phyloP scores from a whole-genome alignment of 2,113 vertebrate genomes.

The Natator depressus region DNA sequence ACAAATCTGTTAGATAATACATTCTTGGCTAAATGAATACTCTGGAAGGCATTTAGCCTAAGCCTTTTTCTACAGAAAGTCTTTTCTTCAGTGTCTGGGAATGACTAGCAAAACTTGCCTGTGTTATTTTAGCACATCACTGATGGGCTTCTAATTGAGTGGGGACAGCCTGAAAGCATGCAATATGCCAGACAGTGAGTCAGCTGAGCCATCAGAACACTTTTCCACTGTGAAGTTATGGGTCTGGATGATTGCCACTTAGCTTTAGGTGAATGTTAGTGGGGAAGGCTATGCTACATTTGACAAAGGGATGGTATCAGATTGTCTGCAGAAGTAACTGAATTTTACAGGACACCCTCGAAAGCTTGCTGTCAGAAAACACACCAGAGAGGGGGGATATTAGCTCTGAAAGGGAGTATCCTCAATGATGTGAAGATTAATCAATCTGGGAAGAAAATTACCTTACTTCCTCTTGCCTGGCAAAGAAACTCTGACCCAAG shows the following conservation, averaged over 20 bases:
- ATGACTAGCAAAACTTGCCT: not conserved
- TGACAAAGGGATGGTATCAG: not conserved
- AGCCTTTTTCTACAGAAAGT: not conserved
- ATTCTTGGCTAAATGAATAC: not conserved
- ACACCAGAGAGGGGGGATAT: not conserved
- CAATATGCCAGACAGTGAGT: not conserved
- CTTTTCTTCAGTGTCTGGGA: not conserved
- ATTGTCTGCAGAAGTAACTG: not conserved
- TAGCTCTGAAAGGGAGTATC: not conserved
- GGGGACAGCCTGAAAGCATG: not conserved
- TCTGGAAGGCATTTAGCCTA: not conserved
- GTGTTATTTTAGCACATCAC: not conserved
- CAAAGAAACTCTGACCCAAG: not conserved
- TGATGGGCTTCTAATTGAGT: not conserved
- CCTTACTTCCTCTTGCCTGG: not conserved
- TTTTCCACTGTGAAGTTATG: not conserved
- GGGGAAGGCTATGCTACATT: not conserved
- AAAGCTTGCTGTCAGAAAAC: not conserved
- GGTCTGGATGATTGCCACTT: not conserved
- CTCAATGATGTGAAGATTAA: conserved; percentile 25
- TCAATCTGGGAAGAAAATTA: conserved; percentile 36
- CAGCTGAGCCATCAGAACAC: not conserved
- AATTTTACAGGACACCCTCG: not conserved
- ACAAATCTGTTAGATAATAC: not conserved
- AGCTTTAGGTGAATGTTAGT: not conserved